Percentiles rank a stretch among this genome's conserved stretches.
Evolutionary conservation across 1,140 invertebrate genomes (phyloP).

Genomic region (Atta texana): DNA sequence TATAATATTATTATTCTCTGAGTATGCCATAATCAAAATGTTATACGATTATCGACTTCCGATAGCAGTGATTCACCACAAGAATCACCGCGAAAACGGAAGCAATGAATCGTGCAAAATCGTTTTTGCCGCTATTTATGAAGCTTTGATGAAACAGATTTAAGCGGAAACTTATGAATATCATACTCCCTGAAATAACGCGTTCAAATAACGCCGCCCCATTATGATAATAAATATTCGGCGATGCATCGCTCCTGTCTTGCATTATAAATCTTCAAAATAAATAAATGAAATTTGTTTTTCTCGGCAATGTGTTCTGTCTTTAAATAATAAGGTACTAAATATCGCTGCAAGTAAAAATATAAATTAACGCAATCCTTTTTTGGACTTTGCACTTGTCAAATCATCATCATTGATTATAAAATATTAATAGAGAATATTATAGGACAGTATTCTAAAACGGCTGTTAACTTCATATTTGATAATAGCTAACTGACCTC

Average conservation of each 20-base stretch:
- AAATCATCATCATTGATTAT: background rate
- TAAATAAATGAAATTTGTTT: background rate
- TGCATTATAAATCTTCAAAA: background rate
- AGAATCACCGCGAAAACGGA: conserved; percentile 1
- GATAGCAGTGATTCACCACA: conserved; percentile 5
- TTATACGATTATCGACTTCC: conserved; percentile 10
- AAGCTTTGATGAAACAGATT: background rate
- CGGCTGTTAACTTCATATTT: background rate
- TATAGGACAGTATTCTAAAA: background rate
- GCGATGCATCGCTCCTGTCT: background rate
- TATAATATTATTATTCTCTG: conserved; percentile 25
- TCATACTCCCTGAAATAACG: background rate
- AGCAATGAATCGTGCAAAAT: background rate
- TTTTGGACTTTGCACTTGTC: background rate
- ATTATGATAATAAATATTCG: conserved; percentile 36
- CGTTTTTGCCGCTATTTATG: background rate
- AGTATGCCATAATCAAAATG: background rate
- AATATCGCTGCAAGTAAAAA: background rate
- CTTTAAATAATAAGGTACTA: conserved; percentile 7
- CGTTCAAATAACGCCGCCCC: background rate
- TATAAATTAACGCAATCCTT: background rate
- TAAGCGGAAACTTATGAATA: background rate
- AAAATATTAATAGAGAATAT: background rate
- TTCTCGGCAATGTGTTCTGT: background rate
- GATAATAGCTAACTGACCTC: background rate